phyloP scores from a whole-genome alignment of 2,797 vertebrate genomes.

The Oceanodroma leucorhoa region DNA sequence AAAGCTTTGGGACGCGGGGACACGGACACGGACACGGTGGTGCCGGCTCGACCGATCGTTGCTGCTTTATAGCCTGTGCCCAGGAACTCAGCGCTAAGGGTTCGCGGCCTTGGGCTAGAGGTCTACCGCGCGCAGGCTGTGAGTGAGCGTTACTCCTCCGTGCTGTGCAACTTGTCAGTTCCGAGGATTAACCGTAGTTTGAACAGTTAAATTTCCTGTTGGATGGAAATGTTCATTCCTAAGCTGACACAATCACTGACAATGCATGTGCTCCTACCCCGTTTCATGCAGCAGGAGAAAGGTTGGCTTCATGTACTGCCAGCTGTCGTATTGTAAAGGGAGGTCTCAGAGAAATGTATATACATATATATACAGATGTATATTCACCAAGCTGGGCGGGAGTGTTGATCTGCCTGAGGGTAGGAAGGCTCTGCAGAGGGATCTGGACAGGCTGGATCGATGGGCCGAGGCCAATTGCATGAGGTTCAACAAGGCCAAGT shows the following conservation, averaged over 20 bases:
- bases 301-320: not conserved
- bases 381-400: too few relatives aligned
- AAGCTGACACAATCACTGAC: not conserved
- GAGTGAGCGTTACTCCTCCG: not conserved
- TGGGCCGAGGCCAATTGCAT: too few relatives aligned
- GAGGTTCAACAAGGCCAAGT: too few relatives aligned
- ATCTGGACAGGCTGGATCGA: too few relatives aligned
- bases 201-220: not conserved
- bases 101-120: not conserved
- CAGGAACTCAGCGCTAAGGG: not conserved
- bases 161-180: not conserved
- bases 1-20: not conserved
- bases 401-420: too few relatives aligned
- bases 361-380: rapidly evolving
- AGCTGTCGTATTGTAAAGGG: not conserved
- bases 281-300: not conserved
- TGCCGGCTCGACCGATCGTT: rapidly evolving
- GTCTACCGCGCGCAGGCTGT: too few relatives aligned
- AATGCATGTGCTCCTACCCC: not conserved
- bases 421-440: too few relatives aligned
- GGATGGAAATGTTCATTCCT: not conserved
- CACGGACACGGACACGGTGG: rapidly evolving
- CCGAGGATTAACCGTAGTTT: not conserved
- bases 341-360: not conserved
- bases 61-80: not conserved